A percentile compares a stretch with the other conserved stretches of the same genome.
phyloP scores from a whole-genome alignment of 2,888 invertebrate species.

The Trisateles emortualis region DNA sequence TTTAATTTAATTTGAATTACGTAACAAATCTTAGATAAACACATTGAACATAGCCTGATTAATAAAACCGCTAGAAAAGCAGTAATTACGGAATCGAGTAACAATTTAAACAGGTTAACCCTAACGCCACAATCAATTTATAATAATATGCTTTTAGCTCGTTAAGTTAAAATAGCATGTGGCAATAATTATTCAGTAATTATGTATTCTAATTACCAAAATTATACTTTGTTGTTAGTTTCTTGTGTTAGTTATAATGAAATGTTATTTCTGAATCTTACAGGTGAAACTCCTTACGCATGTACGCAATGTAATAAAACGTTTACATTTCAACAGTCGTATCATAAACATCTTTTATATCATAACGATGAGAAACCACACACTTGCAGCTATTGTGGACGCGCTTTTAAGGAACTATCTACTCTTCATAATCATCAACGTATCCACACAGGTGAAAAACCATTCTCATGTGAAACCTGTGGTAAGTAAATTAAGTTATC shows the following conservation, averaged over 20 bases:
- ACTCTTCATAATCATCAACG: constrained; percentile 95
- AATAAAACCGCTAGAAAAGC: constrained; percentile 18
- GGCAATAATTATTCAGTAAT: neutral
- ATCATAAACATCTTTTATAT: constrained; percentile 95
- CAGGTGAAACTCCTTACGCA: constrained; percentile 95
- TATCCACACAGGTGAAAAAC: constrained; percentile 94
- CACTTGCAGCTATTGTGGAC: constrained; percentile 91
- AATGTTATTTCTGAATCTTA: constrained; percentile 48
- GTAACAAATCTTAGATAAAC: no score
- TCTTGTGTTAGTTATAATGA: neutral
- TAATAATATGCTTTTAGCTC: constrained; percentile 21
- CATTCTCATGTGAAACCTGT: constrained; percentile 95
- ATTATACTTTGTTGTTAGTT: no score
- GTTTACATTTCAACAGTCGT: constrained; percentile 96
- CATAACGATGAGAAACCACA: constrained; percentile 95
- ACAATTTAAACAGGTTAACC: constrained; percentile 38
- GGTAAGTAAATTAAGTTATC: constrained; percentile 82
- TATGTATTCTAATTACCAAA: no score
- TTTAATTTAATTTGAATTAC: constrained; percentile 16
- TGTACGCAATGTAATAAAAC: constrained; percentile 94
- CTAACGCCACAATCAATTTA: constrained; percentile 10
- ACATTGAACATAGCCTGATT: neutral
- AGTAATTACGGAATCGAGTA: constrained; percentile 15
- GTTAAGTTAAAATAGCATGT: neutral
- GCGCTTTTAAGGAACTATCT: constrained; percentile 94